Base-by-base conservation (phyloP, 2,888 invertebrate species). In the Mystacides longicornis region DNA sequence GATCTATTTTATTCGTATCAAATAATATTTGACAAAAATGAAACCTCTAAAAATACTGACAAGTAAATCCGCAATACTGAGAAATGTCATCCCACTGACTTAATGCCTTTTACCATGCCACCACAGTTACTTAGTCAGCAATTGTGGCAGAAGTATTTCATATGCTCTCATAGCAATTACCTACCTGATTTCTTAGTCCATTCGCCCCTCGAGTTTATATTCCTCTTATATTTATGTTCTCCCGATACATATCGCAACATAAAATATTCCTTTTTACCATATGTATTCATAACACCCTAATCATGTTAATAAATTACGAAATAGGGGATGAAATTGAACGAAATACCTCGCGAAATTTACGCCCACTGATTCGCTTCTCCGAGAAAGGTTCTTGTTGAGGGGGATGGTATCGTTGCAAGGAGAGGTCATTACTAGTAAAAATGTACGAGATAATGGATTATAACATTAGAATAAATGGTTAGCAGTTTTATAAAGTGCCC, bases 271-370 rank as follows among this genome's bases (percentile, higher is more conserved):
- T 18, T 37, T 19, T 23, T 37, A 37, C 54, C 27, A 9, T 23
- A 23, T n/a, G 37, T 21, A 54, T 43, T 54, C 49, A 54, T 54
- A 23, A 54, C 48, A 22, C 37, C 54, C 54, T 54, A 54, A 49
- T 37, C 37, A 37, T 37, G 3, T n/a, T 3, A 14, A 37, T 37
- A 7, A n/a, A n/a, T n/a, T n/a, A n/a, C n/a, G 14, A 37, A 14
- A 14, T 7, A 7, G 14, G 49, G 20, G 27, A 19, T 23, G 23
- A 43, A 48, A 37, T 19, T 42, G 54, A 54, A 54, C 43, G 49
- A 33, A 33, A 16, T 2, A 37, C 16, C 37, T 37, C 37, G 37
- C 37, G 37, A 37, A 37, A 37, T 37, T 37, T 46, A 27, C 50
- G 50, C 50, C 50, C 33, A 50, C 31, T 7, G 50, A 22, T 51